phyloP scores from a whole-genome alignment of 2,113 vertebrate genomes.

The Pelecanoides urinatrix region DNA sequence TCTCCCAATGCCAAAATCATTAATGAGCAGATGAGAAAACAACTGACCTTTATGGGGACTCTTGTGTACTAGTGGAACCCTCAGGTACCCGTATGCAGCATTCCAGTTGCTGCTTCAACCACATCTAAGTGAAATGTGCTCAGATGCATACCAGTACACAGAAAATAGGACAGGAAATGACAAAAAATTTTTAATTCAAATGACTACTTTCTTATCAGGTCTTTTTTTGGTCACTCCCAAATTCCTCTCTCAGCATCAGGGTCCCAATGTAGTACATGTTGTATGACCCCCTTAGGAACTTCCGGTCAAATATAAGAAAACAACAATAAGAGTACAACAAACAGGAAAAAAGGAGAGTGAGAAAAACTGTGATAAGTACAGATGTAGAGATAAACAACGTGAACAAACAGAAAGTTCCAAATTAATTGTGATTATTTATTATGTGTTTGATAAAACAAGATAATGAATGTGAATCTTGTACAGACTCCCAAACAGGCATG shows the following conservation, averaged over 20 bases:
- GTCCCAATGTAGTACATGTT: not conserved
- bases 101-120: not conserved
- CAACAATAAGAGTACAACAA: not conserved
- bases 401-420: not conserved
- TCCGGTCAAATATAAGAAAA: not conserved
- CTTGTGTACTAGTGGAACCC: not conserved
- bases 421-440: conserved; percentile 8
- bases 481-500: not conserved
- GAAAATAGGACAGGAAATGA: not conserved
- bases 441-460: not conserved
- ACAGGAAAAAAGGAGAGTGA: not conserved
- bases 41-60: not conserved
- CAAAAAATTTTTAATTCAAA: not conserved
- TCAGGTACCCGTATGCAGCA: not conserved
- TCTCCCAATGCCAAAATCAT: not conserved
- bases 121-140: not conserved
- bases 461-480: not conserved
- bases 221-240: not conserved
- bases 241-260: not conserved
- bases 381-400: not conserved
- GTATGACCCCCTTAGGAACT: not conserved
- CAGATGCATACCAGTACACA: not conserved
- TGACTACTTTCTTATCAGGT: not conserved
- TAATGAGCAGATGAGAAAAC: not conserved
- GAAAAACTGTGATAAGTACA: not conserved